Conservation (phyloP, 2,888 invertebrate genomes). For the Mesochorus sp. region DNA sequence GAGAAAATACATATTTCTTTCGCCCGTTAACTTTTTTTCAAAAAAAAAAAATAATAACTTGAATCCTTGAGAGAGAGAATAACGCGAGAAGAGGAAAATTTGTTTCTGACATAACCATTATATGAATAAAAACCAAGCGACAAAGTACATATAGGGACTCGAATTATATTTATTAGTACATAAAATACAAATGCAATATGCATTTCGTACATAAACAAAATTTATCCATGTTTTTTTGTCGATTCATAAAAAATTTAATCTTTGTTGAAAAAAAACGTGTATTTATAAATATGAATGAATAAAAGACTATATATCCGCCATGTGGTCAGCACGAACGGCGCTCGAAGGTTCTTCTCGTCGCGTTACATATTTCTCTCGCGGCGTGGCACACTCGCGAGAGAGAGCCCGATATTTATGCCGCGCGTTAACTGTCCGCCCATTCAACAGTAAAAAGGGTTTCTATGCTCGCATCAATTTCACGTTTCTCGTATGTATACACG, state of each 20-base stretch:
- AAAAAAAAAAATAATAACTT: too few relatives aligned
- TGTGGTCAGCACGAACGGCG: conserved; percentile 74
- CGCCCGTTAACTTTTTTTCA: too few relatives aligned
- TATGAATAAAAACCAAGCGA: too few relatives aligned
- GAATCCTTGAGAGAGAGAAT: too few relatives aligned
- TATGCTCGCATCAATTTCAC: conserved; percentile 81
- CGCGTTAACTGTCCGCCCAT: conserved; percentile 79
- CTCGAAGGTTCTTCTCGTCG: conserved; percentile 46
- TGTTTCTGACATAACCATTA: too few relatives aligned
- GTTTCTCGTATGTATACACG: conserved; percentile 59
- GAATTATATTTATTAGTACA: too few relatives aligned
- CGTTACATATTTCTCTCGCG: conserved; percentile 16
- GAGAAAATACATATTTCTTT: too few relatives aligned
- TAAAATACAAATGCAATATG: neutral
- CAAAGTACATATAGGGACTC: too few relatives aligned
- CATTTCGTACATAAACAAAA: neutral
- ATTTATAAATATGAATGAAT: conserved; percentile 37
- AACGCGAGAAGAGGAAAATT: too few relatives aligned
- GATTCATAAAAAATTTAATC: too few relatives aligned
- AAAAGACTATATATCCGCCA: conserved; percentile 74
- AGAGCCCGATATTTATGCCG: conserved; percentile 78
- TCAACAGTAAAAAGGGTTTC: conserved; percentile 75
- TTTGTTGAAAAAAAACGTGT: too few relatives aligned
- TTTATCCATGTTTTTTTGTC: too few relatives aligned
- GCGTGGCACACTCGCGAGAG: conserved; percentile 28